Percentiles rank a stretch among this genome's conserved stretches.
Evolutionary conservation across 1,140 invertebrate species (phyloP).

Genomic region (Drosophila lowei): DNA sequence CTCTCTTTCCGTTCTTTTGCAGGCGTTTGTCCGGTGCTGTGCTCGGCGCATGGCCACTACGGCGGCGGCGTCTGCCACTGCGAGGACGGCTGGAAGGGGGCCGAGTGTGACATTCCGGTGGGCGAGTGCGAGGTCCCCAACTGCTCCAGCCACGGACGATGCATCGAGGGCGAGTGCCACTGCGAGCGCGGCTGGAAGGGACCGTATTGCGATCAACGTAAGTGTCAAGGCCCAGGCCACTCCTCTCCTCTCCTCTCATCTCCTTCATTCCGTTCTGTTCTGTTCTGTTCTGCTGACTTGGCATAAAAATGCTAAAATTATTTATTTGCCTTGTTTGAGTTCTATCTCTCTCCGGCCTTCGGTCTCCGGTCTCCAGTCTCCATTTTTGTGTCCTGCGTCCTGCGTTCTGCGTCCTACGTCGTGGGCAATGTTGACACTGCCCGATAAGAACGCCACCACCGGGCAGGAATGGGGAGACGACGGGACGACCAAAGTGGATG

Average conservation of each 20-base stretch:
- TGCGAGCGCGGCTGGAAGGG: slow-evolving; percentile 96
- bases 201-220: slow-evolving; percentile 91
- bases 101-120: slow-evolving; percentile 96
- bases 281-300: slow-evolving; percentile 59
- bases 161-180: slow-evolving; percentile 93
- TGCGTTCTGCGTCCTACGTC: slow-evolving; percentile 9
- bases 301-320: slow-evolving; percentile 81
- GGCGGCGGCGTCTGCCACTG: slow-evolving; percentile 97
- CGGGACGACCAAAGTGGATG: slow-evolving; percentile 45
- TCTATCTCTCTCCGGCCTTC: too few relatives aligned
- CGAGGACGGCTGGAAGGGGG: slow-evolving; percentile 97
- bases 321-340: slow-evolving; percentile 78
- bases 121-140: slow-evolving; percentile 95
- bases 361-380: too few relatives aligned
- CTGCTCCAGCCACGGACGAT: slow-evolving; percentile 95
- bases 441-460: slow-evolving; percentile 48
- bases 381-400: slow-evolving; percentile 56
- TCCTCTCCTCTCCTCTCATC: neutral
- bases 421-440: slow-evolving; percentile 63
- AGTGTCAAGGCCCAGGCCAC: slow-evolving; percentile 75
- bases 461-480: neutral
- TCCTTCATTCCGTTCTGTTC: too few relatives aligned
- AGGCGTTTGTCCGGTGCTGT: slow-evolving; percentile 98
- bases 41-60: slow-evolving; percentile 98
- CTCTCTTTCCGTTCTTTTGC: slow-evolving; percentile 45